Evolutionary conservation across 1,140 invertebrate species (phyloP), one percentile per base, ranked within the genome.

Genomic region (Drosophila mojavensis): DNA sequence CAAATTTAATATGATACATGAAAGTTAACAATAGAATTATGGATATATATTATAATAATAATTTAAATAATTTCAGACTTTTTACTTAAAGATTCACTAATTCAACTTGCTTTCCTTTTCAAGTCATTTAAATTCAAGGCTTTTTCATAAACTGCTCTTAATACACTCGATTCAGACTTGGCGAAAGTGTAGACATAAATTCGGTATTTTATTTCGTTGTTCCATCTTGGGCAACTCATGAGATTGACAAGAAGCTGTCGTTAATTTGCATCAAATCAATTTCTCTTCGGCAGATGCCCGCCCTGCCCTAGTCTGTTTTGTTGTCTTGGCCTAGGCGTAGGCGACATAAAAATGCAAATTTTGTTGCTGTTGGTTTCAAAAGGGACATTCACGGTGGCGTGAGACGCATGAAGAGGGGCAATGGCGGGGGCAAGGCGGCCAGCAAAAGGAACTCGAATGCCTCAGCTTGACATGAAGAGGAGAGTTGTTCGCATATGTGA

Each of bases 201-300:
- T 88, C 82, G 83, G 45, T 62, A 7, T 13, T 13, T 15, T 26
- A 6, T 3, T 20, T 60, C 17, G 41, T 30, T 36, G 26, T 53
- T 4, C 30, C 5, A 55, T 65, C 59, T 47, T 41, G 39, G n/a
- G 13, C 26, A 69, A 65, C 30, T 48, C 33, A 78, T 78, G 74
- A 70, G 81, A 90, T 83, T 90, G 84, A 89, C 80, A 89, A 89
- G 80, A 89, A 89, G 84, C 84, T 89, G 84, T 89, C 84, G 89
- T 89, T 89, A 89, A 89, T 89, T 89, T 89, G 84, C 84, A 89
- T 89, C 84, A 89, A 89, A 89, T 89, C 84, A 89, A 88, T 89
- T 89, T 88, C 78, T 59, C 66, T 84, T 80, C 77, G 84, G 82
- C 82, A 89, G 76, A 80, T 84, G 48, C 43, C 75, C 54, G 48